Base-by-base conservation (phyloP, 2,113 vertebrate genomes). In the Porphyrio hochstetteri region DNA sequence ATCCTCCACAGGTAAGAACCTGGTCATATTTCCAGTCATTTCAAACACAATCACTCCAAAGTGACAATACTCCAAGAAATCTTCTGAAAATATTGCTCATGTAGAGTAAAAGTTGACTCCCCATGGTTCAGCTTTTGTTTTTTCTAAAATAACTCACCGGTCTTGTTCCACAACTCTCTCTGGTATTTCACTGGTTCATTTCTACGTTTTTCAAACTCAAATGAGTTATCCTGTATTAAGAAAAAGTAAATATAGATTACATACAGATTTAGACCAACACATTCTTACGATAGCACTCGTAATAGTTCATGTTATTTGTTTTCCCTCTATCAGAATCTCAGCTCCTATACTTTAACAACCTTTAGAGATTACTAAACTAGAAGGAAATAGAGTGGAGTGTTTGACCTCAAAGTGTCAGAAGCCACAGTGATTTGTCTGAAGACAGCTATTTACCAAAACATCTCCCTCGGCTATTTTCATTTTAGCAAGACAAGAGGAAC, bases 181-280 rank as follows among this genome's bases (percentile, higher is more conserved):
- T 99, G 98, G 94, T 99, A 99, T 97, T 99, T 99, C 78, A 99
- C 96, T 67, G 99, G 99, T 46, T 98, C 98, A 29, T 99, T 99
- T 98, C 99, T 98, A 83, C 99, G 98, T 96, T 99, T 99, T 96
- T 99, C 99, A 94, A 99, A 99, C 97, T 99, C 99, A 96, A 99
- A 98, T 13, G 98, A 97, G 93, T 99, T 99, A 97, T 99, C 99
- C 99, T 99, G 74, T 23, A 94, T 89, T 53, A 93, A 92, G 44
- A 76, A 86, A 86, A 92, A 80, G 25, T 24, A 89, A 76, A 94
- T 13, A 87, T 0, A 82, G 8, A 61, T 85, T 84, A 85, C 6
- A 46, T 11, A 50, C 14, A 91, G 55, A 60, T 64, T 61, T 57
- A 71, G 14, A 89, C 64, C 42, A 82, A 72, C 27, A 76, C 3